A percentile compares a stretch with the other conserved stretches of the same genome.
These are phyloP conservation scores for Bacillus rossius DNA, from an alignment of 1,140 invertebrate genomes.

Conservation along the genomic window DNA sequence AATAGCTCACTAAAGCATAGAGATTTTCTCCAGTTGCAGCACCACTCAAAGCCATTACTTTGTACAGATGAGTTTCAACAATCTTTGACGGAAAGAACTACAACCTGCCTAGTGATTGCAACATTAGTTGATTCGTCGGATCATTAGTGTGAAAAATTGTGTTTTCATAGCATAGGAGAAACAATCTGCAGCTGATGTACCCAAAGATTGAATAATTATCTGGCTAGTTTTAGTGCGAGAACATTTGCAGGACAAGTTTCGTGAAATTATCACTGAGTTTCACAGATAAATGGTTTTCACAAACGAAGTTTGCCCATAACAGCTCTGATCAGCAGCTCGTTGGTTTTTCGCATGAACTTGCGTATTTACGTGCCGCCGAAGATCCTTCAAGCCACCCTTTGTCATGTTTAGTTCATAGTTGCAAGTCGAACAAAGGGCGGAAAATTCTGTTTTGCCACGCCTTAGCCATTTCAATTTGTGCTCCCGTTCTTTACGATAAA, in stretches of 20 bases:
- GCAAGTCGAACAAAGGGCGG: not conserved
- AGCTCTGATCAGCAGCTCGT: not conserved
- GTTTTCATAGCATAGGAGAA: not conserved
- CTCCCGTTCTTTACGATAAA: no score
- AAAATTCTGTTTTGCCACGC: not conserved
- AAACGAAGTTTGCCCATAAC: not conserved
- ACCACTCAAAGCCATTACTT: not conserved
- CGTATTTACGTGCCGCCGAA: not conserved
- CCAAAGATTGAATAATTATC: not conserved
- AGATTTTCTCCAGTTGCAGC: not conserved
- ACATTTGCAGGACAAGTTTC: not conserved
- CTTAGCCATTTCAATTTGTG: not conserved
- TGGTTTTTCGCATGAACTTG: not conserved
- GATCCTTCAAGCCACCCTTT: not conserved
- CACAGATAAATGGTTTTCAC: not conserved
- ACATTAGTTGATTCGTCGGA: not conserved
- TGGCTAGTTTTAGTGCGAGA: not conserved
- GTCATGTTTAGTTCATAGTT: not conserved
- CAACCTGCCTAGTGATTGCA: not conserved
- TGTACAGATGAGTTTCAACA: not conserved
- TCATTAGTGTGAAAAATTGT: not conserved
- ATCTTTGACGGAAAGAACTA: not conserved
- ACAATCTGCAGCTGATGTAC: not conserved
- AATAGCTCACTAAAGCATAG: constrained; percentile 3
- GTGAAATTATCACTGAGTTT: constrained; percentile 1